Evolutionary conservation across 2,888 invertebrate species (phyloP), one percentile per base, ranked within the genome.

Genomic region (Baronia brevicornis): DNA sequence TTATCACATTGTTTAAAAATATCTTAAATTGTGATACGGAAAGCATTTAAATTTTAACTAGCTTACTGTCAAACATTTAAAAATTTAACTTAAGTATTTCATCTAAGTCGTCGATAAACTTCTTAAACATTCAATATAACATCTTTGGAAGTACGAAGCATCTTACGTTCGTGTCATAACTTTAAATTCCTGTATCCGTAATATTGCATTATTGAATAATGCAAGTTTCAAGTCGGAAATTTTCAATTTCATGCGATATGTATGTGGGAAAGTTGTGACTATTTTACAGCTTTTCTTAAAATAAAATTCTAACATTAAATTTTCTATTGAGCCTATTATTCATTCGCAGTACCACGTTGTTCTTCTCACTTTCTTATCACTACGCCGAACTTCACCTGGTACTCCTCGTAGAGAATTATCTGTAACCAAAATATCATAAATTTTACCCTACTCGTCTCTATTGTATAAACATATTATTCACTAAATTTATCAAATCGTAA

Each of bases 311-410:
- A n/a, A n/a, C n/a, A n/a, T n/a, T n/a, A n/a, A n/a, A n/a, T n/a
- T n/a, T n/a, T n/a, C n/a, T n/a, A n/a, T n/a, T 15, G 19, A 14
- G 11, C 15, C 21, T 25, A 2, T 36, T 34, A 29, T 43, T 84
- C 74, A 82, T 63, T 85, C 84, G 45, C 84, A 82, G 45, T 85
- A 85, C 85, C 85, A 85, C 7, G 84, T 85, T 0, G 85, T 84
- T 55, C 84, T 62, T 40, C 80, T 59, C 19, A 60, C 44, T 54
- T 64, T 71, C 54, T 69, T 82, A 28, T 82, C 84, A 11, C 62
- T 54, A 5, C 82, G 57, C 33, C 75, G 66, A 28, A 80, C 78
- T 52, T 85, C 84, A 11, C 85, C 84, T 2, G 84, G 84, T 22
- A 85, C 84, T 24, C 85, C 84, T 33, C 84, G 70, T 10, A 85